Evolutionary conservation across 2,113 vertebrate species (phyloP).

Genomic region (Seriola quinqueradiata): DNA sequence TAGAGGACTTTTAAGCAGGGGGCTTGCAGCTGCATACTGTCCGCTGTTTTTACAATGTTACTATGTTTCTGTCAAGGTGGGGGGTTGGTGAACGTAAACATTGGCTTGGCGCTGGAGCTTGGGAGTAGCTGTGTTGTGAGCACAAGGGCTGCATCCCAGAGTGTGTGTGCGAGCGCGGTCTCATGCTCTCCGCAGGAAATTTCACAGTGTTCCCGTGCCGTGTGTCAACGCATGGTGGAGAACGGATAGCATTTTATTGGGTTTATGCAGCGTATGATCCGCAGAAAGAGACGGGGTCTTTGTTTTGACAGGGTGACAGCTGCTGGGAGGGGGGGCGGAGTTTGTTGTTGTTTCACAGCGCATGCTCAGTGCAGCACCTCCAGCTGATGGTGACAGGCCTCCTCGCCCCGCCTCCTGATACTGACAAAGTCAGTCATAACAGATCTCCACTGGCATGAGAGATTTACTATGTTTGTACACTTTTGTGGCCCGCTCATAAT

Average conservation of each 20-base stretch:
- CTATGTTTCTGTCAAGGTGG: constrained; percentile 61
- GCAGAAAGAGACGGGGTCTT: constrained; percentile 79
- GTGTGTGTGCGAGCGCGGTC: constrained; percentile 18
- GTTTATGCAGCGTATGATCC: constrained; percentile 56
- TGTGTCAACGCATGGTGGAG: constrained; percentile 5
- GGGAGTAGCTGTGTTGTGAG: constrained; percentile 62
- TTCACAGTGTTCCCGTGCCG: constrained; percentile 12
- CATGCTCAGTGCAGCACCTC: constrained; percentile 70
- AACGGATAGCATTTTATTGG: constrained; percentile 31
- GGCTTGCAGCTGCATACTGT: constrained; percentile 34
- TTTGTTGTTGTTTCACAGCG: constrained; percentile 78
- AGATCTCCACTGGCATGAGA: not conserved
- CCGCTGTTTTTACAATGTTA: constrained; percentile 34
- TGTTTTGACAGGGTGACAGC: constrained; percentile 95
- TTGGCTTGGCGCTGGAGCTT: constrained; percentile 67
- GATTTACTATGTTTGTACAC: not conserved
- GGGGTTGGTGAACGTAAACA: constrained; percentile 82
- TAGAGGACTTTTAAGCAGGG: not conserved
- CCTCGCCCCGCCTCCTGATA: not conserved
- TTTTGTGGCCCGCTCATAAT: not conserved
- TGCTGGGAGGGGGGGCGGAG: constrained; percentile 85
- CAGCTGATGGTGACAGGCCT: constrained; percentile 67
- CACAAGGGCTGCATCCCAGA: constrained; percentile 7
- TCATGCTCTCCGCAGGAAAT: constrained; percentile 18
- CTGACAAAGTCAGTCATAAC: not conserved